Conservation (phyloP, 1,140 invertebrate species). For the Ceratoteleas bidentatus region DNA sequence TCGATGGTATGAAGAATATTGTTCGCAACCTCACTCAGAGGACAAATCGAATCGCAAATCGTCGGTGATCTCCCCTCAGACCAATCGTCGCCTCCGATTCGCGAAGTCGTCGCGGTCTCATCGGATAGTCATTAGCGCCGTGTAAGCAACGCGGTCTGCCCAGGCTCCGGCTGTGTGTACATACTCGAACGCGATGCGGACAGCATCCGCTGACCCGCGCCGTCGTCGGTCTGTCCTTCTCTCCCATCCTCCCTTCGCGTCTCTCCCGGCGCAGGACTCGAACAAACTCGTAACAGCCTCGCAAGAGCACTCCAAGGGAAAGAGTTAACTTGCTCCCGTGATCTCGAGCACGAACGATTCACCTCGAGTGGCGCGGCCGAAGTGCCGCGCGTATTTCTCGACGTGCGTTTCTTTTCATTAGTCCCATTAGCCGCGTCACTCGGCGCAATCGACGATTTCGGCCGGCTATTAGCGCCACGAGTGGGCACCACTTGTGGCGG, state of each 20-base stretch:
- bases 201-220: conserved; percentile 50
- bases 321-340: conserved; percentile 62
- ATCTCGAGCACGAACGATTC: conserved; percentile 60
- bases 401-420: conserved; percentile 59
- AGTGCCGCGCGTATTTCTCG: conserved; percentile 54
- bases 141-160: conserved; percentile 55
- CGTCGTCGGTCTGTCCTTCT: conserved; percentile 23
- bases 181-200: conserved; percentile 40
- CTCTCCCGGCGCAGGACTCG: conserved; percentile 32
- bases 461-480: conserved; percentile 31
- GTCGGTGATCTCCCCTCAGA: too few species aligned
- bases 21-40: too few species aligned
- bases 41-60: too few species aligned
- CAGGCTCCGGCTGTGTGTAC: conserved; percentile 45
- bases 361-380: conserved; percentile 49
- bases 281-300: conserved; percentile 54
- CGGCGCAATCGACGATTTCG: conserved; percentile 26
- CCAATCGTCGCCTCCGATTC: not conserved
- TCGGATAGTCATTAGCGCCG: conserved; percentile 79
- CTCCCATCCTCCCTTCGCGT: not conserved
- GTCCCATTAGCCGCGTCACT: conserved; percentile 53
- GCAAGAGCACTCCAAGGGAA: conserved; percentile 55
- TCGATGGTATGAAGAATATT: too few species aligned
- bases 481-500: conserved; percentile 41
- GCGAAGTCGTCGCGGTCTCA: conserved; percentile 71